Conservation (phyloP, 2,888 invertebrate species). For the Cetonia aurata region DNA sequence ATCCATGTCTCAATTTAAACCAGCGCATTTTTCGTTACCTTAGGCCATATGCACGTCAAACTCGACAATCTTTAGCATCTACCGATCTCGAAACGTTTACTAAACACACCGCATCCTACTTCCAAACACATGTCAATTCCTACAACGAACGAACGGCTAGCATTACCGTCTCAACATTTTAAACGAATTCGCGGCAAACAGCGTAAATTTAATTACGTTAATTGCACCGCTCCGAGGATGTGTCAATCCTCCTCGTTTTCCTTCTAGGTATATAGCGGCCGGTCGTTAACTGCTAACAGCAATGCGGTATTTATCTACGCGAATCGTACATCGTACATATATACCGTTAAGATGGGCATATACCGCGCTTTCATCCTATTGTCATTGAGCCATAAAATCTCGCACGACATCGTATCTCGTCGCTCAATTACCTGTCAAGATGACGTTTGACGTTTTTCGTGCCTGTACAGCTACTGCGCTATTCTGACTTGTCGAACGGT, state of each 20-base stretch:
- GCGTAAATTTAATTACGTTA: constrained; percentile 22
- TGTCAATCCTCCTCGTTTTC: constrained; percentile 16
- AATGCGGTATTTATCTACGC: too few relatives aligned
- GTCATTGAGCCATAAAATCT: constrained; percentile 35
- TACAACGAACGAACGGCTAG: background rate
- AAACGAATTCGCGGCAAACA: background rate
- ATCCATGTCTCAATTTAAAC: too few relatives aligned
- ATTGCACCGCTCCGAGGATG: constrained; percentile 3
- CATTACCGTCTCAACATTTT: background rate
- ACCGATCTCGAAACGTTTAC: too few relatives aligned
- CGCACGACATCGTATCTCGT: constrained; percentile 15
- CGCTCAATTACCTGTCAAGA: constrained; percentile 35
- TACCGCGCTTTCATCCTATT: background rate
- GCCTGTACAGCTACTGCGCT: background rate
- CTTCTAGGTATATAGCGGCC: background rate
- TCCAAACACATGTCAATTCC: background rate
- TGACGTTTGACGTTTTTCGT: constrained; percentile 26
- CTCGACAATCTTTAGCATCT: too few relatives aligned
- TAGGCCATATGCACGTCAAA: too few relatives aligned
- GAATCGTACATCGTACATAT: background rate
- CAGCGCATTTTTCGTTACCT: too few relatives aligned
- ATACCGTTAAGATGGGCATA: constrained; percentile 26
- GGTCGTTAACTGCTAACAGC: too few relatives aligned
- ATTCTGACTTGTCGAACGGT: background rate
- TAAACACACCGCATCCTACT: background rate